Percentiles rank a stretch among this genome's conserved stretches.
Conservation (phyloP, 2,113 vertebrate species). For the Tragelaphus buxtoni region DNA sequence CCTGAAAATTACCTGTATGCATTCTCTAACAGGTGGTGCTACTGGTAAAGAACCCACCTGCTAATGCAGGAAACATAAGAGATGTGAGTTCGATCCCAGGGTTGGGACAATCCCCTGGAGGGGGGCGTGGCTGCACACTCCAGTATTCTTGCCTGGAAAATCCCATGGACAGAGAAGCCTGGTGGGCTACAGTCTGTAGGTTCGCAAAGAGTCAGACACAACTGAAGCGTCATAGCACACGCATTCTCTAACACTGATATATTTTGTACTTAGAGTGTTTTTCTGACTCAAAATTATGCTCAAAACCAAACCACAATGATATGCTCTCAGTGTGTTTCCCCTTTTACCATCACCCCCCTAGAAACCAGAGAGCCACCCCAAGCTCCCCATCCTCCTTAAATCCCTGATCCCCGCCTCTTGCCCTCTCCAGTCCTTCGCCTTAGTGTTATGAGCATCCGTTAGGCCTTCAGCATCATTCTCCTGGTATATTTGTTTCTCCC, state of each 20-base stretch:
- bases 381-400: neutral
- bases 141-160: neutral
- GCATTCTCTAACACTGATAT: neutral
- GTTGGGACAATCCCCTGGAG: neutral
- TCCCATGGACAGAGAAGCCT: neutral
- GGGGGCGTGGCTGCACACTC: neutral
- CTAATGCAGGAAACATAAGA: neutral
- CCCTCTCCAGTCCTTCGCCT: neutral
- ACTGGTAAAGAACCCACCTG: neutral
- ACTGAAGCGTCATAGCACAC: neutral
- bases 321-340: neutral
- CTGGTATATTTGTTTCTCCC: neutral
- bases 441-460: neutral
- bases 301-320: neutral
- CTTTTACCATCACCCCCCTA: neutral
- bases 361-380: neutral
- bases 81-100: neutral
- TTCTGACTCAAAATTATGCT: neutral
- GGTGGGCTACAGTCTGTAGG: neutral
- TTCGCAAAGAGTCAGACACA: neutral
- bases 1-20: neutral
- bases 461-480: neutral
- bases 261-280: neutral
- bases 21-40: neutral
- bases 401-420: neutral